These are phyloP conservation scores for Caenorhabditis inopinata DNA, from an alignment of 1,140 invertebrate species.

Conservation along the genomic window DNA sequence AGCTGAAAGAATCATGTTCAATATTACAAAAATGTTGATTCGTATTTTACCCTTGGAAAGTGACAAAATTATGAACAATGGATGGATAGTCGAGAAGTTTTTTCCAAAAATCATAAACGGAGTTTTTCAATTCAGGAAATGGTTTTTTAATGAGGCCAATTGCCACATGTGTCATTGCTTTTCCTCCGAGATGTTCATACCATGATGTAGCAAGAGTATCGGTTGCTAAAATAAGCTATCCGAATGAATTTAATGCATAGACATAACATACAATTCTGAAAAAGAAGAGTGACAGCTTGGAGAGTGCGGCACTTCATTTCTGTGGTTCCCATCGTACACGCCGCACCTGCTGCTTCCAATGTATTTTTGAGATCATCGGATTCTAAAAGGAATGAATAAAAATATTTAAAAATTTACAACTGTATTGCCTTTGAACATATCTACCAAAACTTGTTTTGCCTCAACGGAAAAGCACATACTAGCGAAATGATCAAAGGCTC, in stretches of 20 bases:
- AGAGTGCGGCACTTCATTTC: neutral
- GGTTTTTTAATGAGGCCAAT: neutral
- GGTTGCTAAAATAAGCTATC: neutral
- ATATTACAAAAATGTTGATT: no score
- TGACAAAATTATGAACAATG: neutral
- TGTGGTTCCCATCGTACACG: neutral
- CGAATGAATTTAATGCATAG: no score
- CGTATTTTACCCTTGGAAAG: neutral
- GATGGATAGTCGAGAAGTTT: neutral
- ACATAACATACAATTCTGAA: neutral
- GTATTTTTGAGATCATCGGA: neutral
- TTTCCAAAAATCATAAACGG: conserved; percentile 10
- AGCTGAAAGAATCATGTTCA: neutral
- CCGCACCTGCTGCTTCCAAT: neutral
- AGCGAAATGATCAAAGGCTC: neutral
- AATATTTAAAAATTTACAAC: no score
- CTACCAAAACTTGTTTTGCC: neutral
- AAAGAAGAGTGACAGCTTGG: neutral
- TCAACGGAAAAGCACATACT: neutral
- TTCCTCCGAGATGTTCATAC: neutral
- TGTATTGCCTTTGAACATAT: conserved; percentile 7
- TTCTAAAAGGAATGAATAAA: neutral
- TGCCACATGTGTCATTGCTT: neutral
- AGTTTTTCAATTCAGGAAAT: neutral
- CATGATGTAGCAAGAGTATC: neutral